phyloP scores from a whole-genome alignment of 2,797 vertebrate genomes.

The Notolabrus celidotus region DNA sequence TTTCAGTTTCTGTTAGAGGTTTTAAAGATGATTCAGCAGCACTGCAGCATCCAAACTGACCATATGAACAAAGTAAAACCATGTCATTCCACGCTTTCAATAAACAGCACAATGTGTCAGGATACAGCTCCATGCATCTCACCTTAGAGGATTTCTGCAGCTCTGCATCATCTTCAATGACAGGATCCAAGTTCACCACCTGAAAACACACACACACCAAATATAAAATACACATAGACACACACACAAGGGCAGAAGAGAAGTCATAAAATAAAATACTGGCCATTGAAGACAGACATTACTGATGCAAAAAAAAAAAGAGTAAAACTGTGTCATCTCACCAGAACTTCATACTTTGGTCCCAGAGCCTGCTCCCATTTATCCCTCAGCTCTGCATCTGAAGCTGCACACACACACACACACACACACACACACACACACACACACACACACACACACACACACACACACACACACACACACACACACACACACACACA shows the following conservation, averaged over 20 bases:
- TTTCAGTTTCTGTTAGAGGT: no score
- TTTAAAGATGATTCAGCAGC: no score
- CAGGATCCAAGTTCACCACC: slow-evolving; percentile 91
- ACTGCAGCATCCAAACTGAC: no score
- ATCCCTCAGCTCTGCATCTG: slow-evolving; percentile 84
- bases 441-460: slow-evolving; percentile 15
- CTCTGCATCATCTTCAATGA: slow-evolving; percentile 91
- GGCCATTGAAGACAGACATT: not conserved
- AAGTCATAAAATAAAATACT: not conserved
- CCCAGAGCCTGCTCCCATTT: slow-evolving; percentile 94
- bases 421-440: slow-evolving; percentile 26
- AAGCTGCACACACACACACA: slow-evolving; percentile 28
- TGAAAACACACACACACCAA: slow-evolving; percentile 59
- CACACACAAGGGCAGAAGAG: not conserved
- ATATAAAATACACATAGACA: slow-evolving; percentile 11
- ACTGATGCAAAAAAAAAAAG: not conserved
- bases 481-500: slow-evolving; percentile 31
- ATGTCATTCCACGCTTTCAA: no score
- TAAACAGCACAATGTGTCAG: no score
- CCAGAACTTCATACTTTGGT: slow-evolving; percentile 93
- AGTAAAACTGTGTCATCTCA: slow-evolving; percentile 73
- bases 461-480: no score
- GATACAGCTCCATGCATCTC: slow-evolving; percentile 11
- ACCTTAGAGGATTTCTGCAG: slow-evolving; percentile 97
- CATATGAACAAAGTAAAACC: no score